phyloP scores from a whole-genome alignment of 2,797 vertebrate genomes.

The Sorex maritimensis region DNA sequence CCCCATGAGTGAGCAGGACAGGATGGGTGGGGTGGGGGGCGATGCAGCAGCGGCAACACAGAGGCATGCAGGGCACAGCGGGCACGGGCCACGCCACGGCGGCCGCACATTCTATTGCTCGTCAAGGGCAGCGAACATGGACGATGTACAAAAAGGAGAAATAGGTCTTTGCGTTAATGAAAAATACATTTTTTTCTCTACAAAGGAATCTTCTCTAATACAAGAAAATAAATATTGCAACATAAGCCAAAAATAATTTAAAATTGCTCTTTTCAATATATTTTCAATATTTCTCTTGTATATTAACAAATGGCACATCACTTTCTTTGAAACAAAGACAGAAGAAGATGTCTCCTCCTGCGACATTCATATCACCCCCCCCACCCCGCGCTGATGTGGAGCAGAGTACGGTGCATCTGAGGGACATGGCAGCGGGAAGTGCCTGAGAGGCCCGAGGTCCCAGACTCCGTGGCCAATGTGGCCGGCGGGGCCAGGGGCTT shows the following conservation, averaged over 20 bases:
- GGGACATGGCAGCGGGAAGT: constrained; percentile 89
- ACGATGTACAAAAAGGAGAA: constrained; percentile 99
- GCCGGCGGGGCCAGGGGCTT: constrained; percentile 57
- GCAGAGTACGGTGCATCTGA: constrained; percentile 89
- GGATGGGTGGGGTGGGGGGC: constrained; percentile 92
- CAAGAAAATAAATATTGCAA: constrained; percentile 99
- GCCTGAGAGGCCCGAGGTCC: constrained; percentile 90
- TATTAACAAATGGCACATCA: constrained; percentile 99
- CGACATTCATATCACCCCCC: constrained; percentile 97
- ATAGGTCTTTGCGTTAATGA: constrained; percentile 99
- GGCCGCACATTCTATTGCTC: constrained; percentile 97
- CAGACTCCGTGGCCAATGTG: constrained; percentile 78
- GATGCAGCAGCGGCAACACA: constrained; percentile 94
- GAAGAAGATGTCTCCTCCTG: constrained; percentile 97
- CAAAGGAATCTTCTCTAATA: constrained; percentile 99
- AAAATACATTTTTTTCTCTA: constrained; percentile 99
- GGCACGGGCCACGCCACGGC: constrained; percentile 92
- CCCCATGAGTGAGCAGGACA: constrained; percentile 88
- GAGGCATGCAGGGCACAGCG: constrained; percentile 96
- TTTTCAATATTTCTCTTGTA: constrained; percentile 99
- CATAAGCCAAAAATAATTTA: constrained; percentile 99
- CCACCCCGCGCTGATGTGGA: constrained; percentile 92
- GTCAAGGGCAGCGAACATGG: constrained; percentile 97
- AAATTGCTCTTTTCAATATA: constrained; percentile 99
- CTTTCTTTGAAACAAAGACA: constrained; percentile 99